These are phyloP conservation scores for Dicrostonyx torquatus DNA, from an alignment of 2,797 vertebrate species.

Conservation along the genomic window DNA sequence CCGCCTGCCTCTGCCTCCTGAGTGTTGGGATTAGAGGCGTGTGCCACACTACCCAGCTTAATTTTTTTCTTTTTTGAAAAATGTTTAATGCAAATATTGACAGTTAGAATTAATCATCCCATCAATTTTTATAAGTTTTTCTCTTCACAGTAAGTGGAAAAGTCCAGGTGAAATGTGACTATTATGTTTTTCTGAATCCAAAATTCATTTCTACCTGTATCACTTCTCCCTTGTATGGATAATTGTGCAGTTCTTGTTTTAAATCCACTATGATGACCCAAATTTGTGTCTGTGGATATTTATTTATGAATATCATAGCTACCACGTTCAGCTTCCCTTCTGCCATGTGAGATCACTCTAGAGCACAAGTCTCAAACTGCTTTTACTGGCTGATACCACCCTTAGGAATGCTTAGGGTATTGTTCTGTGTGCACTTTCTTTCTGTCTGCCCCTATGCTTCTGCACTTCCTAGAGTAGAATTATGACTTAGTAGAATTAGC, in stretches of 20 bases:
- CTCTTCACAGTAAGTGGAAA: conserved; percentile 14
- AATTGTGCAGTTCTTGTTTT: conserved; percentile 59
- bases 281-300: conserved; percentile 49
- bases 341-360: conserved; percentile 41
- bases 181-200: conserved; percentile 55
- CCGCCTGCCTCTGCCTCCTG: background rate
- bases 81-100: background rate
- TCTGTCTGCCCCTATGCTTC: conserved; percentile 16
- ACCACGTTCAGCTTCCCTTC: conserved; percentile 19
- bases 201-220: conserved; percentile 40
- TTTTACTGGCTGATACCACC: background rate
- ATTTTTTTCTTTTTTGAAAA: background rate
- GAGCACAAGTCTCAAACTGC: background rate
- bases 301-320: conserved; percentile 26
- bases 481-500: background rate
- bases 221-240: conserved; percentile 21
- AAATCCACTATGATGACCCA: conserved; percentile 57
- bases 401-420: conserved; percentile 1
- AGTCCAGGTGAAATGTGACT: conserved; percentile 52
- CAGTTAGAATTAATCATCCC: background rate
- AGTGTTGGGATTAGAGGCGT: background rate
- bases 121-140: background rate
- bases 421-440: background rate
- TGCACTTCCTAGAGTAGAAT: background rate
- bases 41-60: background rate